A percentile compares a stretch with the other conserved stretches of the same genome.
Conservation (phyloP, 2,113 vertebrate genomes). For the Phainopepla nitens region DNA sequence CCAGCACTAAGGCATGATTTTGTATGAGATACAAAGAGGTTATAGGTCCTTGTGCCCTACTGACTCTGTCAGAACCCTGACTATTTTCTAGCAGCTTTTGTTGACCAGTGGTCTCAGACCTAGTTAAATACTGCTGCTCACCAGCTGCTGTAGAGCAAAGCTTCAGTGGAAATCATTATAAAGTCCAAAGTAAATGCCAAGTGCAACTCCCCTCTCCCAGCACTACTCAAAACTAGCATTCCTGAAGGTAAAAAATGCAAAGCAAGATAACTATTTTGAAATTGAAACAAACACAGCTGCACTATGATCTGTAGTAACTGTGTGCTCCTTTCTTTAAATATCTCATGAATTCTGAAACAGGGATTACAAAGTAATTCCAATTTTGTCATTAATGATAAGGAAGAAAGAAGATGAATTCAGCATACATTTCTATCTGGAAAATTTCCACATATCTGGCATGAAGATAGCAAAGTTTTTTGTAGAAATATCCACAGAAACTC, state of each 20-base stretch:
- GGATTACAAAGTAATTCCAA: neutral
- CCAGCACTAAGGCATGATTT: neutral
- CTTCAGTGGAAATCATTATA: neutral
- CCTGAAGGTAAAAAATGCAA: neutral
- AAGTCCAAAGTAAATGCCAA: neutral
- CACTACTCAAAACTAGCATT: neutral
- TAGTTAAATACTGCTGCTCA: neutral
- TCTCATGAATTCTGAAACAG: neutral
- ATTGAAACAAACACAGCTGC: neutral
- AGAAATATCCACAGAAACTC: neutral
- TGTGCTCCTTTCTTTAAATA: neutral
- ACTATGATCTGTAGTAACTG: neutral
- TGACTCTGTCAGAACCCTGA: neutral
- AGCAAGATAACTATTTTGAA: neutral
- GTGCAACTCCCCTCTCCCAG: neutral
- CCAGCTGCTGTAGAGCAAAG: neutral
- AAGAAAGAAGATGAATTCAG: neutral
- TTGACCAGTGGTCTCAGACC: neutral
- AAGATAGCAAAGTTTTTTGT: neutral
- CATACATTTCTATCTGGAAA: neutral
- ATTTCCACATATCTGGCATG: accelerated
- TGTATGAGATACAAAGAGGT: neutral
- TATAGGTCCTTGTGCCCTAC: neutral
- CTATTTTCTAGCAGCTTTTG: neutral
- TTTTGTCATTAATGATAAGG: neutral